These are phyloP conservation scores for Daphoenositta chrysoptera DNA, from an alignment of 2,113 vertebrate species.

Conservation along the genomic window DNA sequence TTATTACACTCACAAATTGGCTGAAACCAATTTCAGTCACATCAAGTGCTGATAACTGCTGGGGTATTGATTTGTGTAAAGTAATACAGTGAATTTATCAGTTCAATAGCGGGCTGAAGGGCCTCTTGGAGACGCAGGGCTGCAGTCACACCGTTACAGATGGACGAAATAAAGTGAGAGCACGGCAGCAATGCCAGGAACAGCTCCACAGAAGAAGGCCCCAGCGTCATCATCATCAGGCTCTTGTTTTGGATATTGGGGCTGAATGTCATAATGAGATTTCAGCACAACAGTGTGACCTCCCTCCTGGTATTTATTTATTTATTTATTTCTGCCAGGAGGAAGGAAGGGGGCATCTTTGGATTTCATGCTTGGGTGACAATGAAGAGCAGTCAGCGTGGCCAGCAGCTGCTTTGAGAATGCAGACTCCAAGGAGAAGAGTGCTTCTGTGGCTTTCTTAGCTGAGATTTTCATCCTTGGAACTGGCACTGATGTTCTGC, in stretches of 20 bases:
- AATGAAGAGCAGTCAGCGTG: rapidly evolving
- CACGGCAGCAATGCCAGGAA: neutral
- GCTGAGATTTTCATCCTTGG: neutral
- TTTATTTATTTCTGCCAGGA: neutral
- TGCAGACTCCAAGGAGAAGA: neutral
- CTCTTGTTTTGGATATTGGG: neutral
- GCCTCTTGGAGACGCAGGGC: constrained; percentile 62
- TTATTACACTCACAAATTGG: constrained; percentile 93
- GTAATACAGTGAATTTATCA: constrained; percentile 97
- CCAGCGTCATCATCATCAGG: neutral
- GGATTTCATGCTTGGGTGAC: neutral
- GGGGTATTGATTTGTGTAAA: constrained; percentile 92
- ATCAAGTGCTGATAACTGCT: constrained; percentile 84
- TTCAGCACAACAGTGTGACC: neutral
- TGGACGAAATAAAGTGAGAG: constrained; percentile 52
- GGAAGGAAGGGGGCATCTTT: neutral
- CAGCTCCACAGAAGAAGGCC: neutral
- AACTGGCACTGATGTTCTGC: rapidly evolving
- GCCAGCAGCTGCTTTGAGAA: neutral
- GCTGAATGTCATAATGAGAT: neutral
- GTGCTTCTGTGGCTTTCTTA: neutral
- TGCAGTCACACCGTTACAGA: constrained; percentile 55
- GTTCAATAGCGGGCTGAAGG: constrained; percentile 76
- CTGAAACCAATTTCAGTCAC: constrained; percentile 88
- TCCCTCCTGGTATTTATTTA: neutral